phyloP scores from a whole-genome alignment of 2,113 vertebrate species.

The Sula dactylatra region DNA sequence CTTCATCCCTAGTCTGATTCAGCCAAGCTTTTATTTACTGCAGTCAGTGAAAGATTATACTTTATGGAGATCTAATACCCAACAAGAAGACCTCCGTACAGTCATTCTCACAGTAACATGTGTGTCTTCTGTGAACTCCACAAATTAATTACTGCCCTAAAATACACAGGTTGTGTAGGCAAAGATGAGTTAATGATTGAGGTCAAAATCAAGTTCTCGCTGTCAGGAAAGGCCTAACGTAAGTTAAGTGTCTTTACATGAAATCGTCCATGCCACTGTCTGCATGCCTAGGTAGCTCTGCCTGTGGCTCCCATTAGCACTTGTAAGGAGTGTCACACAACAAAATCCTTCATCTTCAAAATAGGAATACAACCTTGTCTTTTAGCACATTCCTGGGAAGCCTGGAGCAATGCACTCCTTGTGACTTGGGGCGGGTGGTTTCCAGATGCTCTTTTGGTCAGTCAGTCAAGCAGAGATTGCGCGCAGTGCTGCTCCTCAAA shows the following conservation, averaged over 20 bases:
- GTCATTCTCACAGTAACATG: neutral
- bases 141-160: neutral
- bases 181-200: neutral
- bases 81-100: neutral
- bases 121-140: neutral
- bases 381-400: neutral
- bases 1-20: neutral
- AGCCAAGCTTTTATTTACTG: neutral
- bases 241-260: neutral
- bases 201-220: neutral
- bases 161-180: neutral
- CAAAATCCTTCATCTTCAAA: neutral
- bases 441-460: constrained; percentile 14
- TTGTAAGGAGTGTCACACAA: neutral
- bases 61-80: neutral
- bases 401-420: neutral
- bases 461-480: neutral
- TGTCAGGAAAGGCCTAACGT: neutral
- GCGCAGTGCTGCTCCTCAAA: neutral
- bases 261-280: neutral
- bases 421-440: neutral
- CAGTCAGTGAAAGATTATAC: neutral
- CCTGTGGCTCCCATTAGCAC: neutral
- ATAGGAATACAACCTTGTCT: neutral
- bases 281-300: neutral